These are phyloP conservation scores for Phrynosoma platyrhinos DNA, from an alignment of 2,113 vertebrate genomes.

Conservation along the genomic window DNA sequence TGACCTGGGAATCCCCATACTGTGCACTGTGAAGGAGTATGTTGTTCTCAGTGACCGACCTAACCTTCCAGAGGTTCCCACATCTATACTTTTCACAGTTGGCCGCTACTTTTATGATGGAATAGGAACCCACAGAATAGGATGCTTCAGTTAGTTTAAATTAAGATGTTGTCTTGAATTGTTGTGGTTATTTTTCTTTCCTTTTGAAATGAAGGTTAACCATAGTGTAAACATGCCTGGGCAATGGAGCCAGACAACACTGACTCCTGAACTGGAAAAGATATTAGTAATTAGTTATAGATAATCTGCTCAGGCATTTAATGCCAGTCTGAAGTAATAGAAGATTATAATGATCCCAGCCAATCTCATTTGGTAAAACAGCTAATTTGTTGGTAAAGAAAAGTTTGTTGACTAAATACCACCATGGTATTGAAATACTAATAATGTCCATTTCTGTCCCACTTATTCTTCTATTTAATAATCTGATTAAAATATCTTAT, in stretches of 20 bases:
- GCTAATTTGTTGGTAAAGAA: constrained; percentile 6
- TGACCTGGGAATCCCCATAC: not conserved
- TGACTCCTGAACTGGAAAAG: not conserved
- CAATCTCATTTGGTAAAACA: constrained; percentile 18
- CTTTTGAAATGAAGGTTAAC: constrained; percentile 32
- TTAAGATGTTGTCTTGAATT: not conserved
- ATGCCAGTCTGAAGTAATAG: constrained; percentile 25
- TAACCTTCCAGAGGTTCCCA: not conserved
- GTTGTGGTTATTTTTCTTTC: not conserved
- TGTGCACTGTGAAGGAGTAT: not conserved
- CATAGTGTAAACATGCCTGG: not conserved
- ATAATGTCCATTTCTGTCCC: constrained; percentile 1
- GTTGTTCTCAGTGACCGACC: not conserved
- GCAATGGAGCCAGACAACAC: not conserved
- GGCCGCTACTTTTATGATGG: not conserved
- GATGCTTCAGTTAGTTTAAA: constrained; percentile 27
- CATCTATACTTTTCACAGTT: not conserved
- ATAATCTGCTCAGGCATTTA: constrained; percentile 34
- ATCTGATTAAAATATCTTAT: constrained; percentile 56
- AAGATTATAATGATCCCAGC: constrained; percentile 14
- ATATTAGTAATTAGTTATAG: constrained; percentile 38
- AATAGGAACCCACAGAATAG: not conserved
- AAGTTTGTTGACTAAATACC: constrained; percentile 9
- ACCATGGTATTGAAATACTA: not conserved
- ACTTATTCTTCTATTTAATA: constrained; percentile 47